Evolutionary conservation across 2,888 invertebrate species (phyloP).

Genomic region (Erebia palarica): DNA sequence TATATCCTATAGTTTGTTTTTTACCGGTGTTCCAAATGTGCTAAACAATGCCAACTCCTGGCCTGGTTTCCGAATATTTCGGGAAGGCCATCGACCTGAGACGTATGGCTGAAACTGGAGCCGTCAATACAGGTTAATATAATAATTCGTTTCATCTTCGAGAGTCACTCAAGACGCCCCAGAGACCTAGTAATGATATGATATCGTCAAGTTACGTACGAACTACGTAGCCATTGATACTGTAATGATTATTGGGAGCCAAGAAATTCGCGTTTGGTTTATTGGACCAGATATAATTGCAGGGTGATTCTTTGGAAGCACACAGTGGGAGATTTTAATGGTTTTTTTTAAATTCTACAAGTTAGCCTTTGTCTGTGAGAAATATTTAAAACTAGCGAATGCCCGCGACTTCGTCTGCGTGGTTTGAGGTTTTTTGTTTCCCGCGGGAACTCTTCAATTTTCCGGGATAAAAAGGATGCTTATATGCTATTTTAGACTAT

Average conservation of each 20-base stretch:
- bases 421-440: too few species aligned
- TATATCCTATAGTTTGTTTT: not conserved
- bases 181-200: slow-evolving; percentile 14
- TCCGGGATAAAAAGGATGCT: too few species aligned
- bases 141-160: slow-evolving; percentile 20
- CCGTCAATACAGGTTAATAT: slow-evolving; percentile 18
- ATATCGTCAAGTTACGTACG: slow-evolving; percentile 9
- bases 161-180: slow-evolving; percentile 11
- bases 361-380: too few species aligned
- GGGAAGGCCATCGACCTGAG: slow-evolving; percentile 34
- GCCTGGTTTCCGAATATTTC: slow-evolving; percentile 31
- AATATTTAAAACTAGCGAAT: too few species aligned
- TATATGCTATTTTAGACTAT: too few species aligned
- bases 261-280: slow-evolving; percentile 16
- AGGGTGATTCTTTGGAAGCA: not conserved
- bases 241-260: slow-evolving; percentile 14
- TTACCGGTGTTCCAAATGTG: slow-evolving; percentile 19
- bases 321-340: not conserved
- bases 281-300: not conserved
- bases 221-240: slow-evolving; percentile 13
- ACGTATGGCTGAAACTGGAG: not conserved
- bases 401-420: too few species aligned
- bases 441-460: too few species aligned
- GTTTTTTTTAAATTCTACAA: too few species aligned
- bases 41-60: slow-evolving; percentile 27